phyloP scores from a whole-genome alignment of 1,140 invertebrate genomes.

The Zaprionus inermis region DNA sequence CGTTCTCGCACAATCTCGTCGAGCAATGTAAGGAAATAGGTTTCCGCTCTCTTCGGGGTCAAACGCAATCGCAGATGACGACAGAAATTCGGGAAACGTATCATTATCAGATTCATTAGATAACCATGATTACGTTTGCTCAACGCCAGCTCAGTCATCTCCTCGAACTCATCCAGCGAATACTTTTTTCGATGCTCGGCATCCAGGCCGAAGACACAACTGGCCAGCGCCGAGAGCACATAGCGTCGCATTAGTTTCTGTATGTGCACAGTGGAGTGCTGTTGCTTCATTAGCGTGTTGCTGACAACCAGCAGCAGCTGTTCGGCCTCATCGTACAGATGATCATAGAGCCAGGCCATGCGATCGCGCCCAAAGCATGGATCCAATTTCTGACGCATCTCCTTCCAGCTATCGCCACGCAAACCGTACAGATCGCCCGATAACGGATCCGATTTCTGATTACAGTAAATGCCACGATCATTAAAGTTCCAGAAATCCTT shows the following conservation, averaged over 20 bases:
- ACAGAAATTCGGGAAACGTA: conserved; percentile 70
- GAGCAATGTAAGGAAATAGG: conserved; percentile 84
- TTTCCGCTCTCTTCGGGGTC: conserved; percentile 68
- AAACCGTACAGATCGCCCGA: conserved; percentile 85
- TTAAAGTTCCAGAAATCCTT: conserved; percentile 87
- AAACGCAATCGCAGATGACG: conserved; percentile 54
- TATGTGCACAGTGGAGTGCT: conserved; percentile 67
- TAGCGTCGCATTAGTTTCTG: conserved; percentile 73
- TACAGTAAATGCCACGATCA: conserved; percentile 85
- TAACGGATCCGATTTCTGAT: conserved; percentile 85
- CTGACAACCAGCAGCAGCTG: conserved; percentile 57
- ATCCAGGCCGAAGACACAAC: conserved; percentile 69
- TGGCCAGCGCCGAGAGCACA: conserved; percentile 62
- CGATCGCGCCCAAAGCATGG: conserved; percentile 87
- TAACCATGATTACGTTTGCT: conserved; percentile 72
- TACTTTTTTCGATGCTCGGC: conserved; percentile 54
- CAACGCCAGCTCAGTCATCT: conserved; percentile 75
- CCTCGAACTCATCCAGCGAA: conserved; percentile 65
- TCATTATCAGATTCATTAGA: conserved; percentile 68
- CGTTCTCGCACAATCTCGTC: conserved; percentile 84
- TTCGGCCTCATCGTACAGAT: conserved; percentile 65
- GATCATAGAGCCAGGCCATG: conserved; percentile 85
- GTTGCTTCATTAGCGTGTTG: conserved; percentile 59
- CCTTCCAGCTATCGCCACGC: conserved; percentile 86
- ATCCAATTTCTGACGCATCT: conserved; percentile 87